Percentiles rank a stretch among this genome's conserved stretches.
Conservation (phyloP, 2,888 invertebrate genomes). For the Tenodera sinensis region DNA sequence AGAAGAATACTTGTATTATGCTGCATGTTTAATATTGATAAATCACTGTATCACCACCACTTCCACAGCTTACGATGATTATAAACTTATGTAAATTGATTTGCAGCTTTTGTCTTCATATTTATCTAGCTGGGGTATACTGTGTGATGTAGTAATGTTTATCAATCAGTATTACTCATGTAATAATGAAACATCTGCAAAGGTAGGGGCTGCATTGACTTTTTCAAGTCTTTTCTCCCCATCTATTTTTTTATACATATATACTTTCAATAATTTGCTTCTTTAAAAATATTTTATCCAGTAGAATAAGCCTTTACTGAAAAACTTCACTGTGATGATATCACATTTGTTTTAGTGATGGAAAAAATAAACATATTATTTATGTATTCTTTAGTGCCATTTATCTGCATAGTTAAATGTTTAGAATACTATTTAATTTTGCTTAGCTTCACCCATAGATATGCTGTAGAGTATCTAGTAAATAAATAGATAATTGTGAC, state of each 20-base stretch:
- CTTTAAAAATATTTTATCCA: not conserved
- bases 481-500: not conserved
- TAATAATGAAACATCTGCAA: not conserved
- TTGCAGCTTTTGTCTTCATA: constrained; percentile 11
- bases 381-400: not conserved
- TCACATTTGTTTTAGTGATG: not conserved
- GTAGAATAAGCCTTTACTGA: not conserved
- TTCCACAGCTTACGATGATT: constrained; percentile 23
- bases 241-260: not conserved
- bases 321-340: not conserved
- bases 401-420: not conserved
- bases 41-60: constrained; percentile 26
- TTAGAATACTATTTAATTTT: not conserved
- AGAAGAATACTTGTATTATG: not conserved
- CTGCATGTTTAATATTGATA: constrained; percentile 26
- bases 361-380: not conserved
- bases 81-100: constrained; percentile 14
- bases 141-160: not conserved
- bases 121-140: not conserved
- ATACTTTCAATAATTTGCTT: not conserved
- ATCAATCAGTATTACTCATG: not conserved
- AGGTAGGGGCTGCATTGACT: not conserved
- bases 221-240: not conserved
- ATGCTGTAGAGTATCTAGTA: not conserved
- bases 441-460: not conserved